These are phyloP conservation scores for Eristalis intricaria DNA, from an alignment of 2,888 invertebrate genomes.

Conservation along the genomic window DNA sequence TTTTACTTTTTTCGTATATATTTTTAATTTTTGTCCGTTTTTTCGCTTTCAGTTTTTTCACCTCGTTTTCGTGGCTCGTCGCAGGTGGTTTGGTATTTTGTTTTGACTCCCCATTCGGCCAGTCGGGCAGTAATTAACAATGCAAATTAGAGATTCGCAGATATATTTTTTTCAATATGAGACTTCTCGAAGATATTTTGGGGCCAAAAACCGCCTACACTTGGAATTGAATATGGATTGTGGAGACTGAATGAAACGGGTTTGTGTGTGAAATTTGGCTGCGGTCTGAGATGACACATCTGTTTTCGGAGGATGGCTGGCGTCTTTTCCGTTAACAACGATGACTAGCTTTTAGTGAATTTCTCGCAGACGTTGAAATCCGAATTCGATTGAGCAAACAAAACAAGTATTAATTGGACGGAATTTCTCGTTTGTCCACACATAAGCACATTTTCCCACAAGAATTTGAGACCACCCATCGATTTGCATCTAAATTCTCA, in stretches of 20 bases:
- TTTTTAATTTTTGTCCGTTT: not conserved
- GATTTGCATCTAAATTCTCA: not conserved
- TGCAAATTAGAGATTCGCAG: not conserved
- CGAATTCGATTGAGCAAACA: no score
- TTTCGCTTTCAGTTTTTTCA: not conserved
- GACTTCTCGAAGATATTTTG: not conserved
- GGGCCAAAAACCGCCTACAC: not conserved
- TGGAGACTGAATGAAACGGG: not conserved
- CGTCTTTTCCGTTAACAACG: not conserved
- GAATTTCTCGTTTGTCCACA: no score
- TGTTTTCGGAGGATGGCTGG: not conserved
- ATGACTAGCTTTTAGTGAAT: no score
- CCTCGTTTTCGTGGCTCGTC: not conserved
- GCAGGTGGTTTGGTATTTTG: not conserved
- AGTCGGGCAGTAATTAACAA: not conserved
- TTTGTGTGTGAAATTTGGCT: not conserved
- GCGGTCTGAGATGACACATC: not conserved
- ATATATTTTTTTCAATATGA: not conserved
- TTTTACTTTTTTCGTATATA: conserved; percentile 47
- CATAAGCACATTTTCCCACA: no score
- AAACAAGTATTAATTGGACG: no score
- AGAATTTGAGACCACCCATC: no score
- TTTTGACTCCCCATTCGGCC: not conserved
- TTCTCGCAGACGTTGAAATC: no score
- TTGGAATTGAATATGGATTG: not conserved